Evolutionary conservation across 1,140 invertebrate species (phyloP).

Genomic region (Lordiphosa collinella): DNA sequence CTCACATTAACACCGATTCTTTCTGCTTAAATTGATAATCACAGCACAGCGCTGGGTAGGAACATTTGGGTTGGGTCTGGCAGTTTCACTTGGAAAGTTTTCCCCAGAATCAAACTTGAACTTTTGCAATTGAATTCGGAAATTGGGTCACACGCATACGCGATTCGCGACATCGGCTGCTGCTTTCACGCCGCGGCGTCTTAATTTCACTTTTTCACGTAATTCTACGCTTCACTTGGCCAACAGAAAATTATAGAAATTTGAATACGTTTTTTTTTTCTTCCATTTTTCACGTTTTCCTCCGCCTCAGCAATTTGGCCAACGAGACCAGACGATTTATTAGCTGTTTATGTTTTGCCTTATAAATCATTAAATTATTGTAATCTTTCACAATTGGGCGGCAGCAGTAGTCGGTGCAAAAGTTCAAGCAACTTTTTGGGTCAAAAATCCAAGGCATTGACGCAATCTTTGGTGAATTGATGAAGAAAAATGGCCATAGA

Average conservation of each 20-base stretch:
- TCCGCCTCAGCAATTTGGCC: background rate
- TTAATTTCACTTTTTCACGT: conserved; percentile 78
- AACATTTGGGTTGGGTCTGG: conserved; percentile 5
- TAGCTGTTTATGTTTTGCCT: conserved; percentile 31
- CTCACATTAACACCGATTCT: conserved; percentile 27
- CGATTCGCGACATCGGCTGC: conserved; percentile 3
- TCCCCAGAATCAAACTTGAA: conserved; percentile 52
- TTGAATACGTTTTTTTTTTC: background rate
- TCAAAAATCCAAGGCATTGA: background rate
- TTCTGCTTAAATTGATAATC: conserved; percentile 40
- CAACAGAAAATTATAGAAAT: conserved; percentile 63
- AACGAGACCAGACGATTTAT: conserved; percentile 46
- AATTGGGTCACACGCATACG: conserved; percentile 72
- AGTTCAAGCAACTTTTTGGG: conserved; percentile 48
- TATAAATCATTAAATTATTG: conserved; percentile 52
- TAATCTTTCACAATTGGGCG: conserved; percentile 2
- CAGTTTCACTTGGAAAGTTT: conserved; percentile 4
- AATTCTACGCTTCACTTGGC: conserved; percentile 74
- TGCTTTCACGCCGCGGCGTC: conserved; percentile 65
- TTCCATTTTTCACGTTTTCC: conserved; percentile 1
- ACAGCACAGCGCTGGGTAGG: conserved; percentile 4
- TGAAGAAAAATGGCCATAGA: no score
- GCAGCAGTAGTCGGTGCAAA: conserved; percentile 4
- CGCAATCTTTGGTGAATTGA: background rate
- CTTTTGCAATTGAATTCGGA: conserved; percentile 63